phyloP scores from a whole-genome alignment of 2,797 vertebrate genomes.

The Lithobates pipiens region DNA sequence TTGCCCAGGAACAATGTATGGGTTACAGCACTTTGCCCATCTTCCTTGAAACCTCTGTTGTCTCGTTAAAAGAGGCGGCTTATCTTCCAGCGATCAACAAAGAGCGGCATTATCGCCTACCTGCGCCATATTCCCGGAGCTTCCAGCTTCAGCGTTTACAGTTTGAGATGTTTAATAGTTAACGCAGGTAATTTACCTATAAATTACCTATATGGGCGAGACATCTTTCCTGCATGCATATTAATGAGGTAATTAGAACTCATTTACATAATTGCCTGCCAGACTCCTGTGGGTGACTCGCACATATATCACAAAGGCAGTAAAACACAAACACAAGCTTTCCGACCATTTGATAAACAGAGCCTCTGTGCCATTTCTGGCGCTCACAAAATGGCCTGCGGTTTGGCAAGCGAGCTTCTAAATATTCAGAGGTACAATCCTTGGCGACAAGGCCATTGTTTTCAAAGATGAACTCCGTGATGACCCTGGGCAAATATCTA shows the following conservation, averaged over 20 bases:
- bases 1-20: too few species aligned
- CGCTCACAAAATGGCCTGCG: not conserved
- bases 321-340: constrained; percentile 32
- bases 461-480: not conserved
- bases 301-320: constrained; percentile 13
- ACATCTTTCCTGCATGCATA: constrained; percentile 29
- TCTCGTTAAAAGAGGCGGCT: not conserved
- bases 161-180: not conserved
- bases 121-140: not conserved
- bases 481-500: not conserved
- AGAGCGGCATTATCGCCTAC: not conserved
- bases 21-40: too few species aligned
- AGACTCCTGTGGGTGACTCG: not conserved
- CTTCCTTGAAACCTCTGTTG: not conserved
- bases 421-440: not conserved
- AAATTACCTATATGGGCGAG: constrained; percentile 21
- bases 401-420: not conserved
- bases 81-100: not conserved
- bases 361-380: not conserved
- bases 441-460: not conserved
- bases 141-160: not conserved
- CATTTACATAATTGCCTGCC: constrained; percentile 26
- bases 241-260: constrained; percentile 35
- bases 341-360: constrained; percentile 9
- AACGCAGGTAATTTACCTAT: constrained; percentile 11